These are phyloP conservation scores for Neopipo cinnamomea DNA, from an alignment of 2,113 vertebrate genomes.

Conservation along the genomic window DNA sequence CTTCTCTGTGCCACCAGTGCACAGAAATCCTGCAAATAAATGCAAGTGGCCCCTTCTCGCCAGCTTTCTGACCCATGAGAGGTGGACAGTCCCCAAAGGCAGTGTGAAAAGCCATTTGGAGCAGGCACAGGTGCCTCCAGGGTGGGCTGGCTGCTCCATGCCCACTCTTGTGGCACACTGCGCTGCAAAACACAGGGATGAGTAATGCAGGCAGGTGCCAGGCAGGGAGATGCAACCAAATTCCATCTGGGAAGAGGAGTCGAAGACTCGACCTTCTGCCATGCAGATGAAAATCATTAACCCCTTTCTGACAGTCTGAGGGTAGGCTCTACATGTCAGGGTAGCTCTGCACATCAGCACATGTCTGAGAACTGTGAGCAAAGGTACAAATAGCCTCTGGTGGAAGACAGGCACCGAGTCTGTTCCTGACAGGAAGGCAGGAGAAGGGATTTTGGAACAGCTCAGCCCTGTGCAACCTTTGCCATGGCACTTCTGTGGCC, in stretches of 20 bases:
- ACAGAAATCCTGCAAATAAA: neutral
- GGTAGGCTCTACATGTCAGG: neutral
- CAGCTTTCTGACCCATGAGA: neutral
- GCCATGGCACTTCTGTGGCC: neutral
- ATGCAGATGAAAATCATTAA: neutral
- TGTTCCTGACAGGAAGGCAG: neutral
- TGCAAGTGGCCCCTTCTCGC: neutral
- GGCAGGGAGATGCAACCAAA: neutral
- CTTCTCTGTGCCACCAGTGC: neutral
- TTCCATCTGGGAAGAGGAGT: neutral
- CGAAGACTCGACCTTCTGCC: neutral
- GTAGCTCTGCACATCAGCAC: neutral
- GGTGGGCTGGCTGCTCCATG: neutral
- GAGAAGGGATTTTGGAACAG: neutral
- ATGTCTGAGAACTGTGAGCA: neutral
- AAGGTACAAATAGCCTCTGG: neutral
- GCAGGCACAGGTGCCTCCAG: neutral
- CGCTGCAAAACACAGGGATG: neutral
- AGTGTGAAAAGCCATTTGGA: neutral
- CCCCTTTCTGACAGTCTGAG: neutral
- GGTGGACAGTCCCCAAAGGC: neutral
- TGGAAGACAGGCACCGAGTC: neutral
- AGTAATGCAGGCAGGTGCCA: neutral
- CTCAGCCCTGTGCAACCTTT: neutral
- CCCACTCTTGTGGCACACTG: accelerated